Evolutionary conservation across 2,113 vertebrate genomes (phyloP), one percentile per base, ranked within the genome.

Genomic region (Oryzias melastigma): DNA sequence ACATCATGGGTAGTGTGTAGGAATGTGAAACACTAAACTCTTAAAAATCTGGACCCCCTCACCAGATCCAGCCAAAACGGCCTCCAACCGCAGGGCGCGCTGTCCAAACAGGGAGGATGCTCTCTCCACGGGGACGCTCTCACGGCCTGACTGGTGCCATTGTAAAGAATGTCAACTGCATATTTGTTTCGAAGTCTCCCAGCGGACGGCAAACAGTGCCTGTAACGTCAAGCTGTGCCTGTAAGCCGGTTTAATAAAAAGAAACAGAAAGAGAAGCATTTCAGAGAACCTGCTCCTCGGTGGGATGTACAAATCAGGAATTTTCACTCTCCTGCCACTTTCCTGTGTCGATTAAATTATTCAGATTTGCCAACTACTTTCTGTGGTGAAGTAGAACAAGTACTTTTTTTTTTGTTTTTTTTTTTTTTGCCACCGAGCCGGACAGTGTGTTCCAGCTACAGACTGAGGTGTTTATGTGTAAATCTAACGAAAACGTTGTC

Each of bases 171-270:
- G 91, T 92, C 89, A 88, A 85, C 85, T 80, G 75, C 78, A 88
- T 74, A 80, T 75, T 85, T 81, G 60, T 61, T 35, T 69, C 55
- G 29, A 78, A 80, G 77, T 90, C 80, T 89, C 84, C 83, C 81
- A 79, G 82, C 89, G 52, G 78, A 89, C 78, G 90, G 90, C 88
- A 85, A 88, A 83, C 83, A 82, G 90, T 92, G 91, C 92, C 91
- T 91, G 85, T 87, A 83, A 86, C 45, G 76, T 91, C 87, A 89
- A 91, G 76, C 90, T 91, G 90, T 92, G 90, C 90, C 91, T 92
- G 88, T 83, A 86, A 79, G 82, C 84, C 82, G 71, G 80, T 86
- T 87, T 81, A 80, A 79, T 75, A 68, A 70, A 69, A 78, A 35
- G 35, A 35, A 35, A 35, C 35, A 12, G 65, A 74, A 18, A 47